phyloP scores from a whole-genome alignment of 2,113 vertebrate species.

The Oceanites oceanicus region DNA sequence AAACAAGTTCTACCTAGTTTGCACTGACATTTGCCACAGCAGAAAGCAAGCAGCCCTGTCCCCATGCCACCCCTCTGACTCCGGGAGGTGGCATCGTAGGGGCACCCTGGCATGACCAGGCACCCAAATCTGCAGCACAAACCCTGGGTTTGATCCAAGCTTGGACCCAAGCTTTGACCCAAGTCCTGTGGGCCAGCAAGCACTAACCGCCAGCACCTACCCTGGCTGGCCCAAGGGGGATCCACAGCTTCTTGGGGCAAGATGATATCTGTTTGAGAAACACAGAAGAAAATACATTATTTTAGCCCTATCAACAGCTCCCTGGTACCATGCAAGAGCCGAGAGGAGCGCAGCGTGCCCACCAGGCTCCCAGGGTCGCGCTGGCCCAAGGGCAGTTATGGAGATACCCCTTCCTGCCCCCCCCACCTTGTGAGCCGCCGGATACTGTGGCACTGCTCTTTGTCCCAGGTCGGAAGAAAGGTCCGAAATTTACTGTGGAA shows the following conservation, averaged over 20 bases:
- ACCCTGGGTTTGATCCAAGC: neutral
- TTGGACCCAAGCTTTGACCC: neutral
- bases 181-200: neutral
- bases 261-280: neutral
- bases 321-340: rapidly evolving
- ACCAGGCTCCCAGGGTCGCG: neutral
- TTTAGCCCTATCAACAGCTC: neutral
- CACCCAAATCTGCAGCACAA: neutral
- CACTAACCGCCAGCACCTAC: neutral
- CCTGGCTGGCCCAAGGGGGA: neutral
- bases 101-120: neutral
- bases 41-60: neutral
- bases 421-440: rapidly evolving
- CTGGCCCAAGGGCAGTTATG: neutral
- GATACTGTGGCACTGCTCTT: neutral
- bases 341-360: neutral
- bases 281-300: neutral
- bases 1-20: conserved; percentile 42
- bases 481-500: neutral
- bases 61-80: neutral
- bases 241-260: neutral
- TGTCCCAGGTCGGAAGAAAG: neutral
- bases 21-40: neutral
- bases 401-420: neutral
- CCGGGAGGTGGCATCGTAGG: neutral